Evolutionary conservation across 2,113 vertebrate species (phyloP).

Genomic region (Ameiurus melas): DNA sequence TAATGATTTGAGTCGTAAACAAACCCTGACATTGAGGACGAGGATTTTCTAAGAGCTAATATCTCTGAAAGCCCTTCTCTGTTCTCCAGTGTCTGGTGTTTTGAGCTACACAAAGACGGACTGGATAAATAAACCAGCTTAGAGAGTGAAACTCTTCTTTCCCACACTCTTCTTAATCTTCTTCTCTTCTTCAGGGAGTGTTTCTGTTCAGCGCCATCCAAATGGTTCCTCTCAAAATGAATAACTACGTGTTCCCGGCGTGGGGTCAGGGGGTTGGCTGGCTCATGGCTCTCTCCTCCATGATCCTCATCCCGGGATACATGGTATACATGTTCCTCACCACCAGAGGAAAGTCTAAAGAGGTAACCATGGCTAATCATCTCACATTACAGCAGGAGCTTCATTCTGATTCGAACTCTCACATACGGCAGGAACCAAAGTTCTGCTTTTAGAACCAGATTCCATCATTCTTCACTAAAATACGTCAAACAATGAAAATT

Average conservation of each 20-base stretch:
- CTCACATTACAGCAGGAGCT: background rate
- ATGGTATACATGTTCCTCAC: conserved; percentile 94
- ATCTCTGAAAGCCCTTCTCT: background rate
- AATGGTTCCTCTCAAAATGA: conserved; percentile 97
- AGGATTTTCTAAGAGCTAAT: background rate
- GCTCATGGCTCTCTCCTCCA: conserved; percentile 97
- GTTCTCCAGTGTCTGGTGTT: background rate
- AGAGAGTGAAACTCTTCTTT: background rate
- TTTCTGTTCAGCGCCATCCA: conserved; percentile 97
- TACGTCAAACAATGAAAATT: background rate
- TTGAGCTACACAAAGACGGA: background rate
- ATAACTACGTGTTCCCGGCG: conserved; percentile 90
- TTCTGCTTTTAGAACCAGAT: background rate
- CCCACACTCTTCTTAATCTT: background rate
- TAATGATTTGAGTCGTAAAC: background rate
- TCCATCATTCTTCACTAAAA: background rate
- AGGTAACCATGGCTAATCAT: conserved; percentile 75
- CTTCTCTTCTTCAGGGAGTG: conserved; percentile 81
- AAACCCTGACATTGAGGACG: background rate
- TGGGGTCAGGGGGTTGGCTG: conserved; percentile 99
- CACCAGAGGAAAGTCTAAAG: conserved; percentile 94
- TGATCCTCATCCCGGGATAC: conserved; percentile 97
- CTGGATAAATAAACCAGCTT: conserved; percentile 10
- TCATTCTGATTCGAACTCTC: background rate
- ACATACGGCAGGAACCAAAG: background rate